Base-by-base conservation (phyloP, 1,140 invertebrate genomes). In the Steinernema khuongi region DNA sequence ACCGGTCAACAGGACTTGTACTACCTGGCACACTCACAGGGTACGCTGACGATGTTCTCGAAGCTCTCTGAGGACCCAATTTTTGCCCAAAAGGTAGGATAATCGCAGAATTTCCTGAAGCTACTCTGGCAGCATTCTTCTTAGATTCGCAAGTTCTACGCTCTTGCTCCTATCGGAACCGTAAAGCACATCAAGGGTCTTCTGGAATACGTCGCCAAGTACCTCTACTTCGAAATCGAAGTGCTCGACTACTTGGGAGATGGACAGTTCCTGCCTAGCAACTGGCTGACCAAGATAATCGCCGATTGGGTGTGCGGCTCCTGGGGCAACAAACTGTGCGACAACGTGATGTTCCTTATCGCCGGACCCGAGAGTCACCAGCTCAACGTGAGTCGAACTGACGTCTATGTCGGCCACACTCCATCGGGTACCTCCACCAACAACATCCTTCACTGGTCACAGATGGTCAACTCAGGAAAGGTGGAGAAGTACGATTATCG, bases 341-440 rank as follows among this genome's bases (percentile, higher is more conserved):
- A 77, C 28, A 75, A 77, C 31, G 31, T 77, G 1, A 67, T 77
- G 36, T 77, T 77, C 71, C 31, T 78, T 0, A 71, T 77, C 29
- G 74, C 69, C 44, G 76, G 76, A 19, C 75, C 75, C 28, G 75
- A 76, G 66, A 67, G 43, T 1, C 68, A 76, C 22, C 75, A 76
- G 32, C 22, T 75, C 17, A 75, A 75, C 29, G 32, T 33, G 50
- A n/a, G 14, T 22, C 14, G 50, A 26, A 60, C 50, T 7, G 50
- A 60, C 50, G 88, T 91, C 0, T 91, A 93, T 79, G 84, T 91
- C 1, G 89, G 89, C 11, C 91, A 96, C 84, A 90, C 89, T 0
- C 75, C 76, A 2, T 60, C 75, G n/a, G 77, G 77, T 0, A 78
- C 77, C 1, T 78, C 77, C 1, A 74, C 71, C 1, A 67, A 67